phyloP scores from a whole-genome alignment of 1,140 invertebrate species.

The Melanaphis sacchari region DNA sequence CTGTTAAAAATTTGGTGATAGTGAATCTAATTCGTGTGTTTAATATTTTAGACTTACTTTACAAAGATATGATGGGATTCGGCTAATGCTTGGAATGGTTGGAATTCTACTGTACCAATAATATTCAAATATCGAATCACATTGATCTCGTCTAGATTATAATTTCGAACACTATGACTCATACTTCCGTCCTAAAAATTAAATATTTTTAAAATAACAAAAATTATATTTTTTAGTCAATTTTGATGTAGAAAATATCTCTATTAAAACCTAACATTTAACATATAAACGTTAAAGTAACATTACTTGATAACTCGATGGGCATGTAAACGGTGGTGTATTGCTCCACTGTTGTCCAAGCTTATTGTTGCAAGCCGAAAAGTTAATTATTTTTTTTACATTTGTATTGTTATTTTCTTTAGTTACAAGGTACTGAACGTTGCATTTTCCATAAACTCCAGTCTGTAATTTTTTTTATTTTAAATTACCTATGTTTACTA shows the following conservation, averaged over 20 bases:
- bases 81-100: slow-evolving; percentile 62
- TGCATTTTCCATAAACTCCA: slow-evolving; percentile 60
- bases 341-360: slow-evolving; percentile 59
- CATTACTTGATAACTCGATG: slow-evolving; percentile 60
- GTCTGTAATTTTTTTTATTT: slow-evolving; percentile 56
- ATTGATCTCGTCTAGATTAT: slow-evolving; percentile 57
- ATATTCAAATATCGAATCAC: slow-evolving; percentile 59
- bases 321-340: slow-evolving; percentile 60
- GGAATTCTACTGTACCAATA: slow-evolving; percentile 60
- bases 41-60: slow-evolving; percentile 57
- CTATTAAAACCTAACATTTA: background rate
- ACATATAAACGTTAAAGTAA: background rate
- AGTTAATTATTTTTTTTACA: slow-evolving; percentile 61
- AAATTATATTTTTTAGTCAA: background rate
- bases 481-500: background rate
- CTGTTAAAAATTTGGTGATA: slow-evolving; percentile 29
- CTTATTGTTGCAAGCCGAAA: slow-evolving; percentile 59
- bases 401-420: slow-evolving; percentile 53
- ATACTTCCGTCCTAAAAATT: slow-evolving; percentile 59
- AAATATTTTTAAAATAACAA: background rate
- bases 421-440: slow-evolving; percentile 59
- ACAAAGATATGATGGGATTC: slow-evolving; percentile 61
- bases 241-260: background rate
- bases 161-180: slow-evolving; percentile 60
- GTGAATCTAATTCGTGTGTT: background rate